phyloP scores from a whole-genome alignment of 2,113 vertebrate species.

The Narcine bancroftii region DNA sequence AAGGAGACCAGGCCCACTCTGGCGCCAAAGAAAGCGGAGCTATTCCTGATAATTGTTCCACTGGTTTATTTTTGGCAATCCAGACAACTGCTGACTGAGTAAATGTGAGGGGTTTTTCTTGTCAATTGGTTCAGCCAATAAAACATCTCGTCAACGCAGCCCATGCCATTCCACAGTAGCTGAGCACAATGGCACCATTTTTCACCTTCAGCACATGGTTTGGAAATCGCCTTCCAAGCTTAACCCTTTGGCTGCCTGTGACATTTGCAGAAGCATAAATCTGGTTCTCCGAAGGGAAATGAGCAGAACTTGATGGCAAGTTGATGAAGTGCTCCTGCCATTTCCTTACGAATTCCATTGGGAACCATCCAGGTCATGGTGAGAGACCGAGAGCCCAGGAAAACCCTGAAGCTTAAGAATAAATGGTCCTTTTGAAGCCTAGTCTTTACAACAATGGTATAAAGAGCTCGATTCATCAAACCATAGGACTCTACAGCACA shows the following conservation, averaged over 20 bases:
- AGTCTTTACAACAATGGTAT: no score
- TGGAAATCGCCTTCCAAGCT: neutral
- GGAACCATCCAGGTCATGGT: no score
- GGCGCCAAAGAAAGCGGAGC: neutral
- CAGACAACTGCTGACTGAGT: neutral
- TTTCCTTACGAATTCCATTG: no score
- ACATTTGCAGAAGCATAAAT: no score
- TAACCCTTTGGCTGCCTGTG: neutral
- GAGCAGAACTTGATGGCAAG: no score
- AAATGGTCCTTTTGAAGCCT: no score
- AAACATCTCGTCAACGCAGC: neutral
- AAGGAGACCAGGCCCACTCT: neutral
- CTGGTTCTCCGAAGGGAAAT: no score
- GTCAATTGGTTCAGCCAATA: neutral
- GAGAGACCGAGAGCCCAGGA: no score
- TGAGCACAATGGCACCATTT: slow-evolving; percentile 8
- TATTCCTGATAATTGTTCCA: neutral
- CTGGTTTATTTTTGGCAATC: slow-evolving; percentile 17
- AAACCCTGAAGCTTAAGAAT: no score
- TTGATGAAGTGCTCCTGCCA: no score
- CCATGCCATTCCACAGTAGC: neutral
- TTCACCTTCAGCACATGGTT: neutral
- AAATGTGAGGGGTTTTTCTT: neutral
- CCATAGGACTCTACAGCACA: no score
- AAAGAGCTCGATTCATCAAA: no score